Evolutionary conservation across 1,140 invertebrate genomes (phyloP).

Genomic region (Ericerus pela): DNA sequence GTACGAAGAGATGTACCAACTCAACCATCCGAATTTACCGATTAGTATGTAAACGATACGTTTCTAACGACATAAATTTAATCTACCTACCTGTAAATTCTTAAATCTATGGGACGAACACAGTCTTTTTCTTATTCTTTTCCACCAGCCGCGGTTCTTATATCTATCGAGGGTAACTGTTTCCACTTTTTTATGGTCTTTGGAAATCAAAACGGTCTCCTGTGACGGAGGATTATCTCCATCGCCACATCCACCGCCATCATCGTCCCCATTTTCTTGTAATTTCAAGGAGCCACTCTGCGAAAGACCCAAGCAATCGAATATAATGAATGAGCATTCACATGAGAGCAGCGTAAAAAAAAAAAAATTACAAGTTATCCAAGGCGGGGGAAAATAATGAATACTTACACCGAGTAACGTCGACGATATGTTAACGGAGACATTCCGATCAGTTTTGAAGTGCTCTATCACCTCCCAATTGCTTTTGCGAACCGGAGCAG

Average conservation of each 20-base stretch:
- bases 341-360: no score
- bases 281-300: not conserved
- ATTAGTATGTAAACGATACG: no score
- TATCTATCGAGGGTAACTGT: not conserved
- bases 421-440: not conserved
- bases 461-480: constrained; percentile 82
- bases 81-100: constrained; percentile 5
- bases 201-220: not conserved
- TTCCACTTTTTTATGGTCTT: constrained; percentile 1
- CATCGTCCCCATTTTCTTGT: not conserved
- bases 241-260: not conserved
- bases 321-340: not conserved
- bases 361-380: no score
- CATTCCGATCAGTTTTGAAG: constrained; percentile 33
- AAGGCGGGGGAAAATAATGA: no score
- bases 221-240: not conserved
- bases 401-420: constrained; percentile 4
- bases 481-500: constrained; percentile 49
- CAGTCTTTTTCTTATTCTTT: not conserved
- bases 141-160: not conserved
- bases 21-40: no score
- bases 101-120: constrained; percentile 8
- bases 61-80: no score
- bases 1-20: no score
- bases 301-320: not conserved